These are phyloP conservation scores for Amphiprion ocellaris DNA, from an alignment of 2,113 vertebrate genomes.

Conservation along the genomic window DNA sequence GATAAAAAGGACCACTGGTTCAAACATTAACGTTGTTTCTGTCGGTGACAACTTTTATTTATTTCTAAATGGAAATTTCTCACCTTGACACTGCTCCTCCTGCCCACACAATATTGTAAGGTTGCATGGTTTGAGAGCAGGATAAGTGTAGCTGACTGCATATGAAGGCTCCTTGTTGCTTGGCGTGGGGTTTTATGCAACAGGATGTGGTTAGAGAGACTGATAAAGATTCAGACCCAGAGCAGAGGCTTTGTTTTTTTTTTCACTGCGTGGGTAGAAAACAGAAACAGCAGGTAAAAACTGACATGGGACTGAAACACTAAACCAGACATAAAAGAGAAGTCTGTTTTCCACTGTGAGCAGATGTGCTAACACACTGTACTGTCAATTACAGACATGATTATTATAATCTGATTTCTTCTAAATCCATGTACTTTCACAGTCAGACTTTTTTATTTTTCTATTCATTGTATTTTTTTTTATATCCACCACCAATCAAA, in stretches of 20 bases:
- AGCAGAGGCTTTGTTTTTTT: conserved; percentile 61
- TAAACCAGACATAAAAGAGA: conserved; percentile 41
- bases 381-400: background rate
- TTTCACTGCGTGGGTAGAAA: conserved; percentile 66
- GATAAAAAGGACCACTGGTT: conserved; percentile 25
- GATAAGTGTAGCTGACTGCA: conserved; percentile 58
- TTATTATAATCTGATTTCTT: background rate
- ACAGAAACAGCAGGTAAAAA: conserved; percentile 62
- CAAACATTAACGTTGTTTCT: conserved; percentile 23
- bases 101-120: conserved; percentile 49
- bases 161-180: conserved; percentile 60
- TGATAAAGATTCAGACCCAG: conserved; percentile 77
- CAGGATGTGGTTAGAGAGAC: conserved; percentile 83
- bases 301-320: conserved; percentile 42
- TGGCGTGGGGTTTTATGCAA: conserved; percentile 72
- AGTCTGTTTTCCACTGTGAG: conserved; percentile 41
- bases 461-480: too few relatives aligned
- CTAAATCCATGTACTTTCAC: background rate
- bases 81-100: conserved; percentile 41
- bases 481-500: too few relatives aligned
- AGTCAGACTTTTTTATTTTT: too few relatives aligned
- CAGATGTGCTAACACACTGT: background rate
- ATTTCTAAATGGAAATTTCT: conserved; percentile 62
- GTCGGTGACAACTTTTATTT: conserved; percentile 41
- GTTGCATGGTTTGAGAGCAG: conserved; percentile 38